phyloP scores from a whole-genome alignment of 2,888 invertebrate genomes.

The Orthosia gracilis region DNA sequence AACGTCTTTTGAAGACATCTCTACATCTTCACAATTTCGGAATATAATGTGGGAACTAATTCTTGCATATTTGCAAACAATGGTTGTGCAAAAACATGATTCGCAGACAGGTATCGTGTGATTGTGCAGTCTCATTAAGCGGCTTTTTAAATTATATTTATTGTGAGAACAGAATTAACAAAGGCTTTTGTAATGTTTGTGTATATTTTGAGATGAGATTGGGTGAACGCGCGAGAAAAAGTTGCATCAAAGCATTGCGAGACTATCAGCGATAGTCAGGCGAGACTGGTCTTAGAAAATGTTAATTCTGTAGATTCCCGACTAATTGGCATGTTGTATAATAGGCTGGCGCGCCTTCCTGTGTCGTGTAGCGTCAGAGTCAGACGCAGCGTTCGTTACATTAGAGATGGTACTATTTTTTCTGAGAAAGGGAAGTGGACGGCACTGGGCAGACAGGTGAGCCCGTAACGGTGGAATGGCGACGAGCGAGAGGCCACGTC shows the following conservation, averaged over 20 bases:
- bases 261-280: conserved; percentile 29
- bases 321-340: conserved; percentile 57
- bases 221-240: conserved; percentile 49
- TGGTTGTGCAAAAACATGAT: conserved; percentile 78
- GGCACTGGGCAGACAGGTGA: conserved; percentile 69
- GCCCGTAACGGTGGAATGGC: conserved; percentile 74
- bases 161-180: conserved; percentile 74
- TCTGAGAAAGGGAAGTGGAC: conserved; percentile 70
- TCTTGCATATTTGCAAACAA: conserved; percentile 78
- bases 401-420: conserved; percentile 67
- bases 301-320: conserved; percentile 45
- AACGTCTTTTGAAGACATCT: conserved; percentile 58
- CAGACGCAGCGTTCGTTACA: conserved; percentile 57
- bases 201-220: conserved; percentile 51
- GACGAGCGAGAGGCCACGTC: conserved; percentile 69
- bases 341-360: conserved; percentile 51
- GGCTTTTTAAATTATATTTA: conserved; percentile 65
- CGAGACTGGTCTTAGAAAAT: conserved; percentile 41
- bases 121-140: conserved; percentile 74
- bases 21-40: conserved; percentile 66
- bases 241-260: conserved; percentile 55
- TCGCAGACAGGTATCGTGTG: conserved; percentile 72
- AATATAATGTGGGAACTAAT: conserved; percentile 78
- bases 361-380: conserved; percentile 58
- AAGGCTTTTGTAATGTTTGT: conserved; percentile 71